Conservation (phyloP, 2,888 invertebrate species). For the Tribolium freemani region DNA sequence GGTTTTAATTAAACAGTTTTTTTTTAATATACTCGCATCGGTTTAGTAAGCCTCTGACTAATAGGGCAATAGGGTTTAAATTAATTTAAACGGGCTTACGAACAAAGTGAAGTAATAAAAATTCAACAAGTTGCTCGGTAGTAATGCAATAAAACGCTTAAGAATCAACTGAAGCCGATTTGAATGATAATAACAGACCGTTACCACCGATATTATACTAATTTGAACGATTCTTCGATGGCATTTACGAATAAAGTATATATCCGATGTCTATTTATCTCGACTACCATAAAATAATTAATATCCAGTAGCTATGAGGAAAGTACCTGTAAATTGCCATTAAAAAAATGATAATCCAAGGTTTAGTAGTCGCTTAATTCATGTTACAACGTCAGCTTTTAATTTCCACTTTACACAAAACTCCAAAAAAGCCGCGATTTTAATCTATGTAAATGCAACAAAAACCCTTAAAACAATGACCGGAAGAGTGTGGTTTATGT, state of each 20-base stretch:
- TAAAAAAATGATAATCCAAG: background rate
- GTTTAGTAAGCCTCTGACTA: no score
- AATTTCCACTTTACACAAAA: background rate
- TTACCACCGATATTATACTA: conserved; percentile 12
- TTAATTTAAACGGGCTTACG: background rate
- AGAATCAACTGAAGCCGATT: background rate
- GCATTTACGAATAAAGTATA: conserved; percentile 13
- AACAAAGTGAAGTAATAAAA: background rate
- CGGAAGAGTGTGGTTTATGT: conserved; percentile 39
- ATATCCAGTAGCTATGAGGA: background rate
- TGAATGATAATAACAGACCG: conserved; percentile 16
- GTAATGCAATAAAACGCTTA: background rate
- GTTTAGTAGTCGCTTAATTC: background rate
- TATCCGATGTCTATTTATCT: background rate
- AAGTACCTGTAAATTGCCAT: background rate
- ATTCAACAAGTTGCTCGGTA: background rate
- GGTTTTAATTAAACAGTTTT: no score
- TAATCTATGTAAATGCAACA: conserved; percentile 19
- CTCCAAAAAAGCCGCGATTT: conserved; percentile 7
- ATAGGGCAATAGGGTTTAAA: background rate
- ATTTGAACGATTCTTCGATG: conserved; percentile 5
- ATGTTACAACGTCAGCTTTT: background rate
- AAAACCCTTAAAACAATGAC: conserved; percentile 38
- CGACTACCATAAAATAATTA: conserved; percentile 5
- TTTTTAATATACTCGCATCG: no score